Evolutionary conservation across 2,797 vertebrate genomes (phyloP), one percentile per base, ranked within the genome.

Genomic region (Chaunax sp.): DNA sequence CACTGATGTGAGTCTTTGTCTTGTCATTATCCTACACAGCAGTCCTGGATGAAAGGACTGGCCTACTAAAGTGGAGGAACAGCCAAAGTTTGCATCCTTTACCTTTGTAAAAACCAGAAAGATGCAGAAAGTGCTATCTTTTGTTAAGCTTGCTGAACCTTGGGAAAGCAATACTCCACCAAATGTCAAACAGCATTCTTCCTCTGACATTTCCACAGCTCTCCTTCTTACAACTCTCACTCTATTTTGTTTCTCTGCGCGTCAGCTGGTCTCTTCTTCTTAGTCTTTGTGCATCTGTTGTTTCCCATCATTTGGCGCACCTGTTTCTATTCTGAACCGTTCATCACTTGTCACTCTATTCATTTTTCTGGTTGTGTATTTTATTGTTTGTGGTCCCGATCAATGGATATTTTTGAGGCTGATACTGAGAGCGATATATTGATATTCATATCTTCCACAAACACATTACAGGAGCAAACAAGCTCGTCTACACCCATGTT

Each of bases 151-250:
- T 6, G 18, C 33, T 30, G 68, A 71, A 59, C 38, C 37, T n/a
- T 2, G 49, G 12, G 13, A 4, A 11, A 40, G 6, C 23, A 37
- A 62, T 46, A 58, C 20, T 53, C 19, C 25, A 3, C 16, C 23
- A 58, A 62, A 66, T 53, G 60, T 44, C 15, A 53, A n/a, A 50
- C 63, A 28, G 28, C 8, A 13, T 16, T 38, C 45, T n/a, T 58
- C n/a, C 14, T 12, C 28, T 64, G 66, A 75, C 67, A 70, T 80
- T 75, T 77, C 7, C 15, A 22, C 33, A n/a, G 9, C 5, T 58
- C 1, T 23, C 3, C 33, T 18, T 46, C 28, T 67, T 13, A 22
- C n/a, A 64, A 3, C 9, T 50, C 26, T 67, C 40, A 23, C 33
- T 59, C 19, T 13, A 0, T 56, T 64, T 69, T 6, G 5, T 3